phyloP scores from a whole-genome alignment of 2,113 vertebrate genomes.

The Prionailurus viverrinus region DNA sequence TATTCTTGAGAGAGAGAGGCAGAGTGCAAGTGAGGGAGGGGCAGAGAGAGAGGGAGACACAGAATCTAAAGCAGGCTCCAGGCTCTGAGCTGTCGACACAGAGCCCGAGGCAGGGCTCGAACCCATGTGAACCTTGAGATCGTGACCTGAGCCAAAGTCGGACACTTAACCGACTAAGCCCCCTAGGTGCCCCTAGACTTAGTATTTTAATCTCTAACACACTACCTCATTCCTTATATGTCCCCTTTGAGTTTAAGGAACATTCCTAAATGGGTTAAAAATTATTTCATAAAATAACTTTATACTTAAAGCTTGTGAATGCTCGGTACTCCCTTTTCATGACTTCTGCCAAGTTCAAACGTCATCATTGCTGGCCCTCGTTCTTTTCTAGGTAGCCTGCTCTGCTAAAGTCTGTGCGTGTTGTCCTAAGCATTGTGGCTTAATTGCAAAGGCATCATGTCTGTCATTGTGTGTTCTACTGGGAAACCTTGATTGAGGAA shows the following conservation, averaged over 20 bases:
- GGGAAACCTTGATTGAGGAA: not conserved
- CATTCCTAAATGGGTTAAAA: slow-evolving; percentile 24
- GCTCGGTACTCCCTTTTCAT: not conserved
- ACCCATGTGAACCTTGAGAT: too few relatives aligned
- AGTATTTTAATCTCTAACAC: not conserved
- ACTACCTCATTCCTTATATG: not conserved
- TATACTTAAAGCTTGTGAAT: not conserved
- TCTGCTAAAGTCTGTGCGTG: not conserved
- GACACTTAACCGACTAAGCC: too few relatives aligned
- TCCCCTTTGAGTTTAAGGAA: slow-evolving; percentile 18
- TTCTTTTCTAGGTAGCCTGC: not conserved
- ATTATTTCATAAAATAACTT: not conserved
- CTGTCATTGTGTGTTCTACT: not conserved
- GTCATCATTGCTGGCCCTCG: not conserved
- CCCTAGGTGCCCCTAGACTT: not conserved
- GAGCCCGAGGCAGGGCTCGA: too few relatives aligned
- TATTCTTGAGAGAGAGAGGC: too few relatives aligned
- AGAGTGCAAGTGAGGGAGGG: too few relatives aligned
- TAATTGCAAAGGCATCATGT: slow-evolving; percentile 30
- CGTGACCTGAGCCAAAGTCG: too few relatives aligned
- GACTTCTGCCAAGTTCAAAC: not conserved
- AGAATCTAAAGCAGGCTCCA: too few relatives aligned
- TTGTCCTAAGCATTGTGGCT: not conserved
- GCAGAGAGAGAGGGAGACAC: too few relatives aligned
- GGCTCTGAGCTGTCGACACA: too few relatives aligned